Percentiles rank a stretch among this genome's conserved stretches.
Evolutionary conservation across 2,888 invertebrate genomes (phyloP).

Genomic region (Drosophila birchii): DNA sequence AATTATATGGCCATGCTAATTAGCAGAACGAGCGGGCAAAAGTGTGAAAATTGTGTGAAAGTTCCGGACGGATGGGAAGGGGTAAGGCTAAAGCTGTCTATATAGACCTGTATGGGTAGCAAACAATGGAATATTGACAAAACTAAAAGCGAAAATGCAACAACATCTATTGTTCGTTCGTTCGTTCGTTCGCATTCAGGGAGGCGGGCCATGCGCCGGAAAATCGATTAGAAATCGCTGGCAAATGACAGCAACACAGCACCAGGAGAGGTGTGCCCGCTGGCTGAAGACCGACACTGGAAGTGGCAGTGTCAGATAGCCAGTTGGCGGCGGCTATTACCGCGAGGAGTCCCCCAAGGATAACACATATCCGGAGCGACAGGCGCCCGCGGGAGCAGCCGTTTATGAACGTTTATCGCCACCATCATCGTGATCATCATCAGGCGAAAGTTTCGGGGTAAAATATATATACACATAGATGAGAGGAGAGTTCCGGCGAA

Average conservation of each 20-base stretch:
- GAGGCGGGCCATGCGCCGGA: conserved; percentile 54
- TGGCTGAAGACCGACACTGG: conserved; percentile 56
- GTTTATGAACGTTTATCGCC: conserved; percentile 60
- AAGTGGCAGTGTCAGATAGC: conserved; percentile 40
- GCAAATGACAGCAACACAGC: conserved; percentile 69
- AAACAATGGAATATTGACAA: conserved; percentile 71
- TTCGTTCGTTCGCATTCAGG: conserved; percentile 34
- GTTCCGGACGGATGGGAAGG: conserved; percentile 41
- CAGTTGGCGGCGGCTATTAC: conserved; percentile 25
- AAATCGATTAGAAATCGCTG: conserved; percentile 80
- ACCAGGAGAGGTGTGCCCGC: conserved; percentile 69
- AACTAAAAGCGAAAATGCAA: conserved; percentile 42
- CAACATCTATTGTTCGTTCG: conserved; percentile 31
- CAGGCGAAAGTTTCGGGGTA: conserved; percentile 59
- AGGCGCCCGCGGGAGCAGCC: conserved; percentile 39
- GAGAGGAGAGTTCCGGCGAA: conserved; percentile 27
- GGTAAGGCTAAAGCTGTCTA: conserved; percentile 9
- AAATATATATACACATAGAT: conserved; percentile 5
- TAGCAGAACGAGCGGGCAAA: conserved; percentile 64
- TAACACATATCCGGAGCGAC: conserved; percentile 42
- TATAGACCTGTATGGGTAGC: conserved; percentile 27
- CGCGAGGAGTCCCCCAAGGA: conserved; percentile 57
- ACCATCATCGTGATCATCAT: conserved; percentile 30
- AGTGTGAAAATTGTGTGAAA: conserved; percentile 71
- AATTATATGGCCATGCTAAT: conserved; percentile 65